Evolutionary conservation across 1,140 invertebrate genomes (phyloP).

Genomic region (Nephila pilipes): DNA sequence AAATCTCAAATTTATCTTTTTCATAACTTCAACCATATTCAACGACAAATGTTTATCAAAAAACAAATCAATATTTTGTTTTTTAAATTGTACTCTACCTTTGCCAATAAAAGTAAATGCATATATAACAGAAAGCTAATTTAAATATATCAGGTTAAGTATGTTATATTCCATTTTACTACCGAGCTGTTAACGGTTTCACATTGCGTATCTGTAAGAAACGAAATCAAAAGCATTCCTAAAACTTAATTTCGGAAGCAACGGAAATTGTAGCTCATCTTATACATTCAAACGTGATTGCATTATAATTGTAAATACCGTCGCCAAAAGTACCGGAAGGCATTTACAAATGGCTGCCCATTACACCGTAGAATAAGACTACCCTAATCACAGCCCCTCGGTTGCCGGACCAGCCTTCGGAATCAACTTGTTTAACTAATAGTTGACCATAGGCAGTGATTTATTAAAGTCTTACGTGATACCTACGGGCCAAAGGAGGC

Average conservation of each 20-base stretch:
- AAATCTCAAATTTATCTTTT: too few relatives aligned
- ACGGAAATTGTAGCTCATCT: background rate
- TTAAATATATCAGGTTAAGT: too few relatives aligned
- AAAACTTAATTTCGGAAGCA: background rate
- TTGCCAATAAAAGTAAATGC: too few relatives aligned
- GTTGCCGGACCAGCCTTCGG: background rate
- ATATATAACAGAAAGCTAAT: too few relatives aligned
- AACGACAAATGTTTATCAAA: too few relatives aligned
- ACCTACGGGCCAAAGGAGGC: background rate
- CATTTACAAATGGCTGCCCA: background rate
- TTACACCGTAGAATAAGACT: background rate
- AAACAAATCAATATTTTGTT: too few relatives aligned
- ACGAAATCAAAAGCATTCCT: background rate
- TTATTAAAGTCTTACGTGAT: constrained; percentile 9
- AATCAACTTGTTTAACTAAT: background rate
- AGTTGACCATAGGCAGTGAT: background rate
- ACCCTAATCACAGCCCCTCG: background rate
- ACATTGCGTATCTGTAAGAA: background rate
- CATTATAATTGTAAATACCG: constrained; percentile 24
- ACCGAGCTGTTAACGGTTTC: too few relatives aligned
- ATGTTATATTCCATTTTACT: too few relatives aligned
- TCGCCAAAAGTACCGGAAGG: background rate
- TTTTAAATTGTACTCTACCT: too few relatives aligned
- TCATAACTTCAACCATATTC: too few relatives aligned
- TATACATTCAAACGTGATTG: background rate